A percentile compares a stretch with the other conserved stretches of the same genome.
Conservation (phyloP, 2,113 vertebrate genomes). For the Charadrius vociferus region DNA sequence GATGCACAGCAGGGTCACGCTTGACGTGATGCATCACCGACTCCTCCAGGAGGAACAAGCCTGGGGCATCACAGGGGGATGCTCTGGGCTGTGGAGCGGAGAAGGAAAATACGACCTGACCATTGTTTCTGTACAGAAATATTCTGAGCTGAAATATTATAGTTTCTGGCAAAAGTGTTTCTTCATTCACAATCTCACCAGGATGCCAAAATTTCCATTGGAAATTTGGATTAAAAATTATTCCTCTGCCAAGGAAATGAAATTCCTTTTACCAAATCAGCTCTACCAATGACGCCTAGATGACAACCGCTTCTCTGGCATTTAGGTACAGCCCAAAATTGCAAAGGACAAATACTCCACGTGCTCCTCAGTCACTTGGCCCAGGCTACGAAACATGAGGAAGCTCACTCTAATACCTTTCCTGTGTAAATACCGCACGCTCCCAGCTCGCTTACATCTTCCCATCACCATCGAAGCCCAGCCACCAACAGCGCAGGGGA, state of each 20-base stretch:
- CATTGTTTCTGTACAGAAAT: background rate
- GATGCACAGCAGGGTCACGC: background rate
- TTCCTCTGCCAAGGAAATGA: background rate
- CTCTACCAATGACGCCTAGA: background rate
- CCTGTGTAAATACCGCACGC: background rate
- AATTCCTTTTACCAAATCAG: background rate
- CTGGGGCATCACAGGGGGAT: background rate
- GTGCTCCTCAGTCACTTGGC: background rate
- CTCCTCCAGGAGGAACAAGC: background rate
- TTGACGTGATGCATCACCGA: background rate
- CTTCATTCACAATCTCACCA: background rate
- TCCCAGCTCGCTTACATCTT: background rate
- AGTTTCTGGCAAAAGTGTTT: background rate
- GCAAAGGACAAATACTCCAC: background rate
- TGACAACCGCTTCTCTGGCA: background rate
- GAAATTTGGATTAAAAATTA: background rate
- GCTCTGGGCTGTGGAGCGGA: background rate
- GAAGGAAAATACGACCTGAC: rapidly evolving
- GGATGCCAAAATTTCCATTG: background rate
- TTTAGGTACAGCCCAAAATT: background rate
- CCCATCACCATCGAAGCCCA: rapidly evolving
- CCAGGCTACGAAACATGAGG: background rate
- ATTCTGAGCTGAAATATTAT: background rate
- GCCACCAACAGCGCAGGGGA: background rate
- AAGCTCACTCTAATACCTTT: background rate